These are phyloP conservation scores for Orchesella cincta DNA, from an alignment of 1,140 invertebrate genomes.

Conservation along the genomic window DNA sequence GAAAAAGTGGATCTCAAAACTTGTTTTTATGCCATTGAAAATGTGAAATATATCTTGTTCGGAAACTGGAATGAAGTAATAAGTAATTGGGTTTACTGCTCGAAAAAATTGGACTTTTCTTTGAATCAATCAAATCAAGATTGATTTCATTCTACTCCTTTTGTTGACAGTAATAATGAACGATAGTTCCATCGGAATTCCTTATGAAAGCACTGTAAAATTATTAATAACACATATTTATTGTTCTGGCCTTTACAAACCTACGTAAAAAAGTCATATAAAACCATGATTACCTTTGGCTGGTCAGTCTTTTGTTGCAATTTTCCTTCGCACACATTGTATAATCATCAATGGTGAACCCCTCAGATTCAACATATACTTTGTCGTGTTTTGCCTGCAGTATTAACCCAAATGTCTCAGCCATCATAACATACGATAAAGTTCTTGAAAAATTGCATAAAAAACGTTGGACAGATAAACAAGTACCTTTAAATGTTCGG, in stretches of 20 bases:
- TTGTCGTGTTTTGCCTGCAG: slow-evolving; percentile 72
- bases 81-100: no score
- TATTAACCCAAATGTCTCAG: no score
- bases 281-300: slow-evolving; percentile 71
- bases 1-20: no score
- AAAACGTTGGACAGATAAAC: slow-evolving; percentile 27
- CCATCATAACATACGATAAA: no score
- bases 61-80: no score
- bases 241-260: no score
- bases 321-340: slow-evolving; percentile 75
- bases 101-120: no score
- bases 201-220: slow-evolving; percentile 80
- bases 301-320: slow-evolving; percentile 88
- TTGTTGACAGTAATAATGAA: slow-evolving; percentile 80
- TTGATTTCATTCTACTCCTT: slow-evolving; percentile 34
- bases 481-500: slow-evolving; percentile 76
- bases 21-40: no score
- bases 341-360: slow-evolving; percentile 78
- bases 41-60: no score
- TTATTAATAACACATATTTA: slow-evolving; percentile 33
- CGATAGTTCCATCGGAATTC: slow-evolving; percentile 87
- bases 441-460: background rate
- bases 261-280: no score
- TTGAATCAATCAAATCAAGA: no score
- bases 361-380: slow-evolving; percentile 77